A percentile compares a stretch with the other conserved stretches of the same genome.
Conservation (phyloP, 2,888 invertebrate genomes). For the Serripes groenlandicus region DNA sequence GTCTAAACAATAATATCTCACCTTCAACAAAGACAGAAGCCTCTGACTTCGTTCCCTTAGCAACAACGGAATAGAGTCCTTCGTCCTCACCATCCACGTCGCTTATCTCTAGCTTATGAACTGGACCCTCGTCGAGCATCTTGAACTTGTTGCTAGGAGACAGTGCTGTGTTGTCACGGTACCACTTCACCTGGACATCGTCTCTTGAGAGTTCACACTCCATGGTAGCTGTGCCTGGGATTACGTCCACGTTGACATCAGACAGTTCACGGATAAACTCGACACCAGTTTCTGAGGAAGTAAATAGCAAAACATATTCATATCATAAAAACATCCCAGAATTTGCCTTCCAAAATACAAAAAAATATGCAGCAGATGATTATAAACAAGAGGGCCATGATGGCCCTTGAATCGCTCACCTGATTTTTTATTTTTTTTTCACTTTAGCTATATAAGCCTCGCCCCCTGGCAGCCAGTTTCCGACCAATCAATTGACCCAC, state of each 20-base stretch:
- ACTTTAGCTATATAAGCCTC: no score
- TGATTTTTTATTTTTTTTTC: no score
- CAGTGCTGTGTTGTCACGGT: conserved; percentile 96
- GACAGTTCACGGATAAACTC: conserved; percentile 82
- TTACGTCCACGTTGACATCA: conserved; percentile 81
- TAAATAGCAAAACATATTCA: no score
- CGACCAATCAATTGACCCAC: no score
- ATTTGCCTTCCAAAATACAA: no score
- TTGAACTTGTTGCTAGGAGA: conserved; percentile 87
- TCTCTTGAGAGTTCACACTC: conserved; percentile 94
- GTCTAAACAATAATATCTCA: conserved; percentile 64
- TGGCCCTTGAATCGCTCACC: no score
- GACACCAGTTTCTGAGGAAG: conserved; percentile 83
- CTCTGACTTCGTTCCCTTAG: conserved; percentile 81
- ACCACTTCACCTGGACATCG: conserved; percentile 88
- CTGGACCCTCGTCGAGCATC: conserved; percentile 79
- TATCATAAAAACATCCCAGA: no score
- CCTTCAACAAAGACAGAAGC: conserved; percentile 84
- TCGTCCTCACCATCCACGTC: conserved; percentile 82
- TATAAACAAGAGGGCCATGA: no score
- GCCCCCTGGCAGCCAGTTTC: no score
- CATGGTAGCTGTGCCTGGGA: conserved; percentile 86
- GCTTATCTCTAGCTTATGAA: conserved; percentile 80
- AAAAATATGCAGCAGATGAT: no score
- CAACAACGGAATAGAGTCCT: conserved; percentile 80